Percentiles rank a stretch among this genome's conserved stretches.
phyloP scores from a whole-genome alignment of 2,113 vertebrate genomes.

The Cephalopterus ornatus region DNA sequence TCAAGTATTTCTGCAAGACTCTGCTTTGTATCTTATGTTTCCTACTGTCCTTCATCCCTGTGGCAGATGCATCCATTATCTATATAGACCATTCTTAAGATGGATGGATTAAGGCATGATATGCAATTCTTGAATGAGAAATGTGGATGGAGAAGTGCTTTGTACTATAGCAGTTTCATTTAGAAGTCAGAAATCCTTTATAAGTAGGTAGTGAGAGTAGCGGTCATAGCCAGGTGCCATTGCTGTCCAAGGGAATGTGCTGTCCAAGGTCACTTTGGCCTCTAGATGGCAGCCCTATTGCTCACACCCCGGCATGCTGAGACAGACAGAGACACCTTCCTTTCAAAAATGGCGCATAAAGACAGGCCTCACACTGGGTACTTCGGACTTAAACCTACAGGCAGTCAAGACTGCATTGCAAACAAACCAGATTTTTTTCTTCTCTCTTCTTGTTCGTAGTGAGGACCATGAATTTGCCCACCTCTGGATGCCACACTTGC shows the following conservation, averaged over 20 bases:
- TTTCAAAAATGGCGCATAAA: not conserved
- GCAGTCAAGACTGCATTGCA: not conserved
- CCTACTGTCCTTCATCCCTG: not conserved
- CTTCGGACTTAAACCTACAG: not conserved
- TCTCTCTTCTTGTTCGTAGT: not conserved
- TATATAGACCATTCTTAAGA: not conserved
- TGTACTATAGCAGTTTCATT: not conserved
- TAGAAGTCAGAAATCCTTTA: not conserved
- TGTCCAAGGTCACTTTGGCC: not conserved
- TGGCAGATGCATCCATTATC: not conserved
- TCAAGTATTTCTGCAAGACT: not conserved
- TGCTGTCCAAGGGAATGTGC: not conserved
- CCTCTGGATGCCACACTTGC: rapidly evolving
- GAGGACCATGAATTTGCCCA: not conserved
- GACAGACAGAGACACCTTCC: not conserved
- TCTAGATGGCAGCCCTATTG: slow-evolving; percentile 33
- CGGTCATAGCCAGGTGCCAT: not conserved
- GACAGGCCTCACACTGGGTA: not conserved
- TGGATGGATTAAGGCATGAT: not conserved
- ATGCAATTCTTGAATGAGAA: not conserved
- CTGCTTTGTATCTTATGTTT: not conserved
- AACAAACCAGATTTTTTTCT: not conserved
- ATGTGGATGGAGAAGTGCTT: not conserved
- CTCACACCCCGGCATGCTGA: not conserved
- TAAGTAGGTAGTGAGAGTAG: not conserved